phyloP scores from a whole-genome alignment of 2,888 invertebrate species.

The Dichetophora obliterata region DNA sequence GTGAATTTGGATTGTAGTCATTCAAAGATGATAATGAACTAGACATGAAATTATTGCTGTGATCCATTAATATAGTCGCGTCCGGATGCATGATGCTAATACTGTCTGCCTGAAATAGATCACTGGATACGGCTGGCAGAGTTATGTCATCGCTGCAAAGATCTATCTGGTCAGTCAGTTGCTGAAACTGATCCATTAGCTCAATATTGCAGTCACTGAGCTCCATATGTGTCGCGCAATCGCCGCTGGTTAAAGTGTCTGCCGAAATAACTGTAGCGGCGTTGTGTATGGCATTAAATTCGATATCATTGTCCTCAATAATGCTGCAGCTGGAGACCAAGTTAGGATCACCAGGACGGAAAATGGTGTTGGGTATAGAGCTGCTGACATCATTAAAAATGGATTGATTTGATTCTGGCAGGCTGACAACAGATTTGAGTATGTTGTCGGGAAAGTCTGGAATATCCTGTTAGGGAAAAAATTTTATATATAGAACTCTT shows the following conservation, averaged over 20 bases:
- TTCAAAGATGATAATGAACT: slow-evolving; percentile 8
- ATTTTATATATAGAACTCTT: slow-evolving; percentile 33
- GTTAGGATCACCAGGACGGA: slow-evolving; percentile 60
- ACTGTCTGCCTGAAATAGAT: slow-evolving; percentile 57
- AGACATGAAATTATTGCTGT: neutral
- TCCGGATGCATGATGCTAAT: slow-evolving; percentile 46
- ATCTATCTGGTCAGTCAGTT: slow-evolving; percentile 64
- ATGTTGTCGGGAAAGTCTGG: slow-evolving; percentile 64
- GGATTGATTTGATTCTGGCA: neutral
- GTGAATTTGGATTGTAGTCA: slow-evolving; percentile 1
- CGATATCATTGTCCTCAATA: slow-evolving; percentile 52
- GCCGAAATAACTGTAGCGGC: slow-evolving; percentile 13
- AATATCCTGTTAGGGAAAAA: slow-evolving; percentile 50
- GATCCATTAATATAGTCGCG: neutral
- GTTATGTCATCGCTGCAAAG: slow-evolving; percentile 62
- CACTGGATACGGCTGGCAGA: slow-evolving; percentile 51
- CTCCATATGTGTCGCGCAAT: slow-evolving; percentile 56
- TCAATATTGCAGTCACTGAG: slow-evolving; percentile 67
- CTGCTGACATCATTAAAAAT: slow-evolving; percentile 14
- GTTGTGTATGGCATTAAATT: slow-evolving; percentile 35
- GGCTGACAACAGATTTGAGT: slow-evolving; percentile 52
- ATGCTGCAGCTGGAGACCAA: slow-evolving; percentile 57
- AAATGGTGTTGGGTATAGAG: slow-evolving; percentile 44
- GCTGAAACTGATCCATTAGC: slow-evolving; percentile 66
- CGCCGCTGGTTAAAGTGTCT: neutral